Evolutionary conservation across 2,113 vertebrate species (phyloP).

Genomic region (Spea multiplicata): DNA sequence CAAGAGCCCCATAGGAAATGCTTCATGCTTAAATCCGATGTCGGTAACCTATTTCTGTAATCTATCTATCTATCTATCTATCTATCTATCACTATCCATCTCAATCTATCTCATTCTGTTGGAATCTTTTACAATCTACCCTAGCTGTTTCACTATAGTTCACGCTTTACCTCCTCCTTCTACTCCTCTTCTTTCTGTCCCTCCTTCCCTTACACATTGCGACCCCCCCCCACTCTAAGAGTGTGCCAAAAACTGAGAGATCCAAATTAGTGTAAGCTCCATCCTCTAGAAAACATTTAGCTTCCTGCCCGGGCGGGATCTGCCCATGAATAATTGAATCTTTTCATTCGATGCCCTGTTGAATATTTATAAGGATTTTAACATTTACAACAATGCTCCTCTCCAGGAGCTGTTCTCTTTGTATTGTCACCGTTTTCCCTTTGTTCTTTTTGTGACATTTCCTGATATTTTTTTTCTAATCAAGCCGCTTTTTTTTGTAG

Average conservation of each 20-base stretch:
- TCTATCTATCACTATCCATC: neutral
- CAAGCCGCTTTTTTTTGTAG: constrained; percentile 42
- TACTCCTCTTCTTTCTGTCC: constrained; percentile 10
- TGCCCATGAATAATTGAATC: constrained; percentile 49
- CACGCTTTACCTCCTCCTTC: constrained; percentile 14
- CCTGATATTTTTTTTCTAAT: constrained; percentile 46
- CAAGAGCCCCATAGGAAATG: too few relatives aligned
- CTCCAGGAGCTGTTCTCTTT: constrained; percentile 45
- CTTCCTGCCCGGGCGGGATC: constrained; percentile 47
- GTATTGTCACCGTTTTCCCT: constrained; percentile 45
- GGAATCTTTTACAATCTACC: neutral
- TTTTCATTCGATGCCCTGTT: constrained; percentile 47
- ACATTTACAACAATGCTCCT: constrained; percentile 49
- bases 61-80: too few relatives aligned
- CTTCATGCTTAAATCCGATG: too few relatives aligned
- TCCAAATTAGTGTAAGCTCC: constrained; percentile 45
- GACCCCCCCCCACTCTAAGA: constrained; percentile 22
- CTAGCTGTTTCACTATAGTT: neutral
- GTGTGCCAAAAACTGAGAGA: constrained; percentile 45
- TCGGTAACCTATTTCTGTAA: too few relatives aligned
- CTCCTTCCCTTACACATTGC: constrained; percentile 7
- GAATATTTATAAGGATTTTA: constrained; percentile 49
- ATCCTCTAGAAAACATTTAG: constrained; percentile 48
- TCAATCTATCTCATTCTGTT: neutral
- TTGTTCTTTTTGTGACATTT: constrained; percentile 47